These are phyloP conservation scores for Ctenicera cuprea DNA, from an alignment of 2,888 invertebrate genomes.

Conservation along the genomic window DNA sequence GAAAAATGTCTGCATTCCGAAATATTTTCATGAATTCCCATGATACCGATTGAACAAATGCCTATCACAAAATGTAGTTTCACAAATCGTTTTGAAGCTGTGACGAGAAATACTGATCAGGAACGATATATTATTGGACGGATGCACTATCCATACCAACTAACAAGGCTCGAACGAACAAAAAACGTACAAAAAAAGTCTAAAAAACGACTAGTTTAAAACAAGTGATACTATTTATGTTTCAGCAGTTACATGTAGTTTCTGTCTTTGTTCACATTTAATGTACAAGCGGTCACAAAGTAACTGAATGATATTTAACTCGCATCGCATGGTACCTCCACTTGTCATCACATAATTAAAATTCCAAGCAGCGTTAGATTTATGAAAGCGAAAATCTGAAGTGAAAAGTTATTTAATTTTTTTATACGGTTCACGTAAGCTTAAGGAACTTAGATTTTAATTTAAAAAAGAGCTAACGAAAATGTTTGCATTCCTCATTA, in stretches of 20 bases:
- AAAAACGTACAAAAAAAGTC: slow-evolving; percentile 46
- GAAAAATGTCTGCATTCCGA: slow-evolving; percentile 35
- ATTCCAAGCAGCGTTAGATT: slow-evolving; percentile 11
- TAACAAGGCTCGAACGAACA: slow-evolving; percentile 44
- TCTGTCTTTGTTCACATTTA: slow-evolving; percentile 36
- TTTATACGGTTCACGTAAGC: background rate
- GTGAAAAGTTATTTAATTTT: background rate
- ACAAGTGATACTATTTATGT: slow-evolving; percentile 59
- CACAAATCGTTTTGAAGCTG: slow-evolving; percentile 3
- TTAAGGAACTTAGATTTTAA: background rate
- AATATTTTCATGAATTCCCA: slow-evolving; percentile 40
- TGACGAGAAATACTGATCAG: background rate
- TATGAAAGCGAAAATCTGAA: slow-evolving; percentile 12
- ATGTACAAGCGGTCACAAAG: slow-evolving; percentile 38
- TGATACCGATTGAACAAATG: slow-evolving; percentile 33
- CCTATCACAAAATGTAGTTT: slow-evolving; percentile 31
- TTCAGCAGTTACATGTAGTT: slow-evolving; percentile 54
- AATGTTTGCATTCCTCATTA: too few relatives aligned
- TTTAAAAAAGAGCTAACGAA: too few relatives aligned
- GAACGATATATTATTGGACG: slow-evolving; percentile 26
- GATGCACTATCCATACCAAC: slow-evolving; percentile 40
- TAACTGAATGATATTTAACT: slow-evolving; percentile 28
- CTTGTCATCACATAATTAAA: slow-evolving; percentile 17
- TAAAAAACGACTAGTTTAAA: slow-evolving; percentile 56
- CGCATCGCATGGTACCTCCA: background rate